These are phyloP conservation scores for Protaetia brevitarsis DNA, from an alignment of 1,140 invertebrate species.

Conservation along the genomic window DNA sequence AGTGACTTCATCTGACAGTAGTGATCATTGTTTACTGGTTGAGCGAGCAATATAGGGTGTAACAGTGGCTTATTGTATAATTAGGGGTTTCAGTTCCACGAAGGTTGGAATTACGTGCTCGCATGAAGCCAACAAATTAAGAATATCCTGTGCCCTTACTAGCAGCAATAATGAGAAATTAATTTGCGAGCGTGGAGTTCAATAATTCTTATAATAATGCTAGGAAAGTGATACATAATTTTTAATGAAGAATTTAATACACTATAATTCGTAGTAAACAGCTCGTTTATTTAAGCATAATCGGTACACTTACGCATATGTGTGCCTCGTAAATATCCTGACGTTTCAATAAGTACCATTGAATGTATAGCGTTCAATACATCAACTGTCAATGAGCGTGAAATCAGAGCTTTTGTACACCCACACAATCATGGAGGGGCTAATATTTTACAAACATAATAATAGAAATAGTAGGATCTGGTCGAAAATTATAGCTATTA, in stretches of 20 bases:
- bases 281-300: too few relatives aligned
- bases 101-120: background rate
- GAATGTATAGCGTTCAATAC: background rate
- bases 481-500: constrained; percentile 6
- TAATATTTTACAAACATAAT: constrained; percentile 3
- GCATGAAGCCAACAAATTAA: background rate
- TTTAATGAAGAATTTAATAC: background rate
- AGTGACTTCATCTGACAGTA: constrained; percentile 7
- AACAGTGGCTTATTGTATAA: background rate
- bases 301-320: background rate
- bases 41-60: constrained; percentile 16
- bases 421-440: constrained; percentile 9
- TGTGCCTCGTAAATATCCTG: background rate
- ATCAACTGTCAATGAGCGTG: constrained; percentile 11
- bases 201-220: background rate
- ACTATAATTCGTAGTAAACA: too few relatives aligned
- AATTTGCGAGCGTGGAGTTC: background rate
- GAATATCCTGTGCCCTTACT: too few relatives aligned
- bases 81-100: background rate
- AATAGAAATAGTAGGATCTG: background rate
- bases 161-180: too few relatives aligned
- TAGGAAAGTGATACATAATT: background rate
- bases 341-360: constrained; percentile 9
- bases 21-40: constrained; percentile 10
- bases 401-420: constrained; percentile 8